Base-by-base conservation (phyloP, 1,140 invertebrate genomes). In the Ceratina calcarata region DNA sequence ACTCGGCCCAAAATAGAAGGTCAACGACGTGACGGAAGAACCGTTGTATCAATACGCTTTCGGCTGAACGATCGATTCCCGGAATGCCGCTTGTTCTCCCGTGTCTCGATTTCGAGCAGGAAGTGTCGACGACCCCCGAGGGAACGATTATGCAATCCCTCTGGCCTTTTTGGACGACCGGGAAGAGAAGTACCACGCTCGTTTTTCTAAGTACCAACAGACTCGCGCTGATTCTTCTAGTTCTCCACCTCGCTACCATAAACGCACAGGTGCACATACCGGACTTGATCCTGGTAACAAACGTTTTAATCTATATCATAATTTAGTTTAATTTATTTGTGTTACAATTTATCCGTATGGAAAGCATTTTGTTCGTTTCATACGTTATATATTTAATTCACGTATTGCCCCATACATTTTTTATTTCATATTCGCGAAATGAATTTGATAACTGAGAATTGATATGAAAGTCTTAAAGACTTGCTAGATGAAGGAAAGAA, bases 11-110 rank as follows among this genome's bases (percentile, higher is more conserved):
- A 68, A 80, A 32, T 53, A 57, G 37, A 77, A 76, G 83, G 69
- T 72, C 66, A 80, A 78, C 65, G 74, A 85, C 64, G 73, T 45
- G 45, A 62, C 57, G 55, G 53, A 55, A 37, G 73, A 80, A 77
- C 78, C 73, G 78, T 80, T 69, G 64, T 67, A 57, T 22, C 55
- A 80, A 75, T 76, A 82, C 55, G 82, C 80, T 78, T 78, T 53
- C 60, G 78, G 51, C 20, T 60, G 58, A 78, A 67, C 60, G 61
- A 69, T 69, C 75, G 82, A 69, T 64, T 71, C 16, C 64, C 53
- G 70, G 82, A 83, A 84, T 57, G 53, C 32, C 32, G 24, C 22
- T 22, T 57, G 32, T 49, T 65, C 64, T 58, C 61, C 55, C 16
- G 55, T 16, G 16, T 51, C 22, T 24, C 18, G 45, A 53, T 69